Evolutionary conservation across 1,140 invertebrate species (phyloP).

Genomic region (Euwallacea fornicatus): DNA sequence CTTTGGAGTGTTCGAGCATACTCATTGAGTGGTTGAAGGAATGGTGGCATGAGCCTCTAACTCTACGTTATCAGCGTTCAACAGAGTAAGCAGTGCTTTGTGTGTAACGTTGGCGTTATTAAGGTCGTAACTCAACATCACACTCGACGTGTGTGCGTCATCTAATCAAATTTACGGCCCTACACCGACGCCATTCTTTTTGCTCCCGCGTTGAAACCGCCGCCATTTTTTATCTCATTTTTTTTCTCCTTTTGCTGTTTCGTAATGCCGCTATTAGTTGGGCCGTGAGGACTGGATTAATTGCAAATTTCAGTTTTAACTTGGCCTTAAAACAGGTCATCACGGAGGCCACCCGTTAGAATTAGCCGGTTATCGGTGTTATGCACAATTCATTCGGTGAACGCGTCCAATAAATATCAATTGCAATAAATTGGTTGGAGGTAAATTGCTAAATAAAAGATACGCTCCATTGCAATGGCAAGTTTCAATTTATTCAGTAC

Average conservation of each 20-base stretch:
- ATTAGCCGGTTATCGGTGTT: too few species aligned
- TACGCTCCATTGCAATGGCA: constrained; percentile 25
- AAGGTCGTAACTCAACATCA: constrained; percentile 36
- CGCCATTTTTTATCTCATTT: constrained; percentile 2
- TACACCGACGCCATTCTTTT: constrained; percentile 25
- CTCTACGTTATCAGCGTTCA: background rate
- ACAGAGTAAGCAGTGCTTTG: constrained; percentile 27
- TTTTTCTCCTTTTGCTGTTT: background rate
- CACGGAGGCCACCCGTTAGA: too few species aligned
- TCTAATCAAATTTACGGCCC: constrained; percentile 37
- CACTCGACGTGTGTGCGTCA: constrained; percentile 37
- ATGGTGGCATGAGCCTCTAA: background rate
- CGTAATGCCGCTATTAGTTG: background rate
- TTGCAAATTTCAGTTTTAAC: background rate
- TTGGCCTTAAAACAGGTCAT: too few species aligned
- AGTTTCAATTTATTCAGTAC: constrained; percentile 33
- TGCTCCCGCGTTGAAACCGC: constrained; percentile 6
- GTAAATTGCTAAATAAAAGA: constrained; percentile 32
- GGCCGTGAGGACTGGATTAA: background rate
- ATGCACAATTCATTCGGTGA: too few species aligned
- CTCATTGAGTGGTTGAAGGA: too few species aligned
- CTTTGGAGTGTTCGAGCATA: too few species aligned
- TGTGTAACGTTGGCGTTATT: constrained; percentile 27
- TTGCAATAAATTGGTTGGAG: constrained; percentile 21
- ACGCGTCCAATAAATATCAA: constrained; percentile 21